These are phyloP conservation scores for human DNA, from an alignment of 2,113 vertebrate genomes.

Conservation along the genomic window DNA sequence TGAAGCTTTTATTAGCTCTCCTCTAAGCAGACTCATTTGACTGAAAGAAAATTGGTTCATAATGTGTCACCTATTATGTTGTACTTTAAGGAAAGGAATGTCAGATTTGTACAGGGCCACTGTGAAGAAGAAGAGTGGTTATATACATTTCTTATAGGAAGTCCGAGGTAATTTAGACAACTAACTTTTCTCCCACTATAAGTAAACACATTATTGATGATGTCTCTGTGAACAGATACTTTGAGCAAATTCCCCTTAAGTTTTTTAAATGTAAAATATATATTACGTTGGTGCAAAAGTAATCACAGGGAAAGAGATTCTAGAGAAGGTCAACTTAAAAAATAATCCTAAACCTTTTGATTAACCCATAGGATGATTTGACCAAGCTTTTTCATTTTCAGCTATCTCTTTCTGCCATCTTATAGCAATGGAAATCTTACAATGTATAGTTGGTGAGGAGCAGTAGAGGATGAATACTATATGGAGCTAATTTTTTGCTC, in stretches of 20 bases:
- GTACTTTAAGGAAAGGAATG: neutral
- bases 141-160: neutral
- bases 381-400: neutral
- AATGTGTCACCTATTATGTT: constrained; percentile 5
- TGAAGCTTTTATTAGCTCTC: constrained; percentile 31
- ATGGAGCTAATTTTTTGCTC: neutral
- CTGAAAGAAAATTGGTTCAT: constrained; percentile 60
- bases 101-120: neutral
- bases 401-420: neutral
- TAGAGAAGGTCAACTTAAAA: neutral
- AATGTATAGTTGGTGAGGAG: neutral
- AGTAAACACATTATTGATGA: neutral
- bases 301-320: neutral
- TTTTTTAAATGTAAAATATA: neutral
- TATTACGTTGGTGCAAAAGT: neutral
- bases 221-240: neutral
- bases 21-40: constrained; percentile 58
- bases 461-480: neutral
- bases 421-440: neutral
- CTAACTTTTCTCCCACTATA: neutral
- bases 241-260: neutral
- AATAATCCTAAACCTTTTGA: neutral
- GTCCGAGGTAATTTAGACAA: neutral
- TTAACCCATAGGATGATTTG: neutral
- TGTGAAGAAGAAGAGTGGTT: neutral